Conservation (phyloP, 2,888 invertebrate species). For the Drosophila nr. perissopoda region DNA sequence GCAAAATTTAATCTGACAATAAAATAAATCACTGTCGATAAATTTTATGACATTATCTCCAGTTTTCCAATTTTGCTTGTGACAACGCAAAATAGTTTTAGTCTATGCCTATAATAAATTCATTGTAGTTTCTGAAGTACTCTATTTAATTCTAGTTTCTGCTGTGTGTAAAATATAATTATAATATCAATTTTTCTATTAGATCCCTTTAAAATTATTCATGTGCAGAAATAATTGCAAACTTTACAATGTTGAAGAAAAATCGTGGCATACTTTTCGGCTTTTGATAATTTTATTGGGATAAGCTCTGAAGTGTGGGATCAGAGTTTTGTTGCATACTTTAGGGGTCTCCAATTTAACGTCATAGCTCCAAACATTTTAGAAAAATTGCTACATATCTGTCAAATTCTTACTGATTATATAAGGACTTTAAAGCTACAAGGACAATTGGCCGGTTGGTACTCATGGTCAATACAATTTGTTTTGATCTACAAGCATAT, state of each 20-base stretch:
- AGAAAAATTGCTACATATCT: too few relatives aligned
- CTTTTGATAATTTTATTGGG: not conserved
- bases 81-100: not conserved
- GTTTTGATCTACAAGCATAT: not conserved
- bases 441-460: not conserved
- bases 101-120: not conserved
- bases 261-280: not conserved
- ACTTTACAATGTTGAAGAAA: not conserved
- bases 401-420: too few relatives aligned
- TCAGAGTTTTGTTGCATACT: not conserved
- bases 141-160: not conserved
- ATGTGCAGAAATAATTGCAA: not conserved
- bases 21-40: not conserved
- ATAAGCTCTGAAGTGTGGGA: not conserved
- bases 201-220: not conserved
- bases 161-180: not conserved
- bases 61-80: not conserved
- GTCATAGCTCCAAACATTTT: not conserved
- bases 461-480: not conserved
- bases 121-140: not conserved
- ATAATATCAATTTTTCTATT: not conserved
- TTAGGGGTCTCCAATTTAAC: fast-evolving
- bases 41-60: not conserved
- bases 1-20: not conserved
- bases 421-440: too few relatives aligned